Evolutionary conservation across 1,140 invertebrate genomes (phyloP), one percentile per base, ranked within the genome.

Genomic region (Vollenhovia emeryi): DNA sequence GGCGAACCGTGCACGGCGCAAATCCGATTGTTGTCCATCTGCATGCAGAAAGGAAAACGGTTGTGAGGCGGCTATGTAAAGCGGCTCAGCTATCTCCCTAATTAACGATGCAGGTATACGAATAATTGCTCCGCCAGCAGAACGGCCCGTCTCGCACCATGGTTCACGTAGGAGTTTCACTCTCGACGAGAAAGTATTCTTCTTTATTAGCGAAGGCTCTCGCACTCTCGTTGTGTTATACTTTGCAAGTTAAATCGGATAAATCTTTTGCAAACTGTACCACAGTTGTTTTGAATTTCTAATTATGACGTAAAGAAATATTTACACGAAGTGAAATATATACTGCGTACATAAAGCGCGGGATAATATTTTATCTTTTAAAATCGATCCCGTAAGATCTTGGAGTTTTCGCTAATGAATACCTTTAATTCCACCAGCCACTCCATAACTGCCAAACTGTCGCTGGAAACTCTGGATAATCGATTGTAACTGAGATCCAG

Each of bases 381-480:
- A 71, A 43, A 62, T 15, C 6, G 21, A 1, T 6, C 33, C 33
- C 0, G 11, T 48, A 3, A 62, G n/a, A 48, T 6, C n/a, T 13
- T 52, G 55, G 62, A 79, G 66, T 64, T 45, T 82, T 76, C 57
- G 2, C 13, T 62, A n/a, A n/a, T 18, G 30, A 43, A 60, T 52
- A 96, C 96, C 94, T 97, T 97, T 1, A 98, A 93, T 92, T 98
- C 97, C 0, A 98, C 97, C 13, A 98, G 94, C 97, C 98, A 98
- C 92, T 98, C 97, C 95, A 98, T 96, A 36, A 95, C 93, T 27
- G 96, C 95, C 6, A 97, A 94, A 93, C 96, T 96, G 18, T 96
- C 95, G 55, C 94, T 95, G 15, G 96, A 96, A 0, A 99, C 95
- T 87, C 96, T 96, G 2, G 96, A 95, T n/a, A 99, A 94, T 64